Percentiles rank a stretch among this genome's conserved stretches.
Evolutionary conservation across 2,888 invertebrate species (phyloP).

Genomic region (Athalia cordata): DNA sequence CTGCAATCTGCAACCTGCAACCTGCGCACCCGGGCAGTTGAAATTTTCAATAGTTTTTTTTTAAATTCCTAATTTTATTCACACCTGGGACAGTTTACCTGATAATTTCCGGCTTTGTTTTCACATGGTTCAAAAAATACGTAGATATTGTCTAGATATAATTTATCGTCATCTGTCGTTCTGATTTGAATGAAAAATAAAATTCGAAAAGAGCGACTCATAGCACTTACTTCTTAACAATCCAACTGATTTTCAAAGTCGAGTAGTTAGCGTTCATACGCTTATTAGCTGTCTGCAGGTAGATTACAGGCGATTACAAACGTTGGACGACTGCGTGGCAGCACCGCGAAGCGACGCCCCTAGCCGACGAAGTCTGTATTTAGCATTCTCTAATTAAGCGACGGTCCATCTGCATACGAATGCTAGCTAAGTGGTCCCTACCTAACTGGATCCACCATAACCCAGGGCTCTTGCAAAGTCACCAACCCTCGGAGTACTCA

Average conservation of each 20-base stretch:
- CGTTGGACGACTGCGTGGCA: conserved; percentile 25
- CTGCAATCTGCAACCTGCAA: neutral
- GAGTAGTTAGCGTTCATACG: neutral
- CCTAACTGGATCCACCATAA: conserved; percentile 38
- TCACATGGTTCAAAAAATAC: too few species aligned
- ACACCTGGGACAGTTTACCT: too few species aligned
- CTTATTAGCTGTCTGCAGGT: conserved; percentile 5
- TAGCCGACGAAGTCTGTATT: conserved; percentile 49
- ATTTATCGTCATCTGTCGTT: too few species aligned
- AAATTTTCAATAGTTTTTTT: neutral
- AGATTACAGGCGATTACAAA: conserved; percentile 39
- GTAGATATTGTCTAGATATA: too few species aligned
- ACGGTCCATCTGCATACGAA: conserved; percentile 61
- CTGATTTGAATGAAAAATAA: too few species aligned
- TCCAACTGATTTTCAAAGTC: conserved; percentile 15
- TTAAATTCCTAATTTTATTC: neutral
- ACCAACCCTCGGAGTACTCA: conserved; percentile 4
- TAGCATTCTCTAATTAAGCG: conserved; percentile 60
- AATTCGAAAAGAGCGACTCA: too few species aligned
- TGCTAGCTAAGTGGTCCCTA: conserved; percentile 47
- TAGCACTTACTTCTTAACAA: neutral
- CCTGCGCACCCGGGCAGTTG: neutral
- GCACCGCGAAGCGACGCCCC: conserved; percentile 17
- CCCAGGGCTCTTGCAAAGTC: conserved; percentile 28
- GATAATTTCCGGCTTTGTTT: too few species aligned